Evolutionary conservation across 2,888 invertebrate species (phyloP).

Genomic region (Bruchidius siliquastri): DNA sequence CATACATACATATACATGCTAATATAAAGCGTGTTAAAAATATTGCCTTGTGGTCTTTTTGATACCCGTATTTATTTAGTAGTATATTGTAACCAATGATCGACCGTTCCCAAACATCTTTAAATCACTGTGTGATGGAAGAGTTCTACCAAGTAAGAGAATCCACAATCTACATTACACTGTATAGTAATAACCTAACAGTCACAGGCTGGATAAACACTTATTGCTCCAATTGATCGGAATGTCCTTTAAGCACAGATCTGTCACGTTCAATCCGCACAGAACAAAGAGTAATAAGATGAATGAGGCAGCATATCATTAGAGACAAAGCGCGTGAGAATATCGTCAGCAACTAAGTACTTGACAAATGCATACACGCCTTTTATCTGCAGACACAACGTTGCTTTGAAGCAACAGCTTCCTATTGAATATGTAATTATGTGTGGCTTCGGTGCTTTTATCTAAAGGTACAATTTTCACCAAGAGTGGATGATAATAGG

Average conservation of each 20-base stretch:
- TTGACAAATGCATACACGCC: background rate
- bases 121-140: too few relatives aligned
- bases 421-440: background rate
- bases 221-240: background rate
- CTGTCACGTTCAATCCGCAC: background rate
- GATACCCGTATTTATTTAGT: too few relatives aligned
- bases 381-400: background rate
- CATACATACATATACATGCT: too few relatives aligned
- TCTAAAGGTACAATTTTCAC: background rate
- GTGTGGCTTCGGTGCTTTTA: background rate
- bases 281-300: background rate
- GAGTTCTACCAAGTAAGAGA: too few relatives aligned
- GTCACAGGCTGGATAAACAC: background rate
- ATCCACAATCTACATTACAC: too few relatives aligned
- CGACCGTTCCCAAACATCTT: too few relatives aligned
- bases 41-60: too few relatives aligned
- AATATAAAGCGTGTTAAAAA: too few relatives aligned
- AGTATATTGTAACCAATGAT: too few relatives aligned
- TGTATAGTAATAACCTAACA: background rate
- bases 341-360: background rate
- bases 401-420: background rate
- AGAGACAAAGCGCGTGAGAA: background rate
- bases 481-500: background rate
- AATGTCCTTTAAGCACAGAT: background rate
- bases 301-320: background rate